Evolutionary conservation across 1,140 invertebrate genomes (phyloP), one percentile per base, ranked within the genome.

Genomic region (Myzus persicae): DNA sequence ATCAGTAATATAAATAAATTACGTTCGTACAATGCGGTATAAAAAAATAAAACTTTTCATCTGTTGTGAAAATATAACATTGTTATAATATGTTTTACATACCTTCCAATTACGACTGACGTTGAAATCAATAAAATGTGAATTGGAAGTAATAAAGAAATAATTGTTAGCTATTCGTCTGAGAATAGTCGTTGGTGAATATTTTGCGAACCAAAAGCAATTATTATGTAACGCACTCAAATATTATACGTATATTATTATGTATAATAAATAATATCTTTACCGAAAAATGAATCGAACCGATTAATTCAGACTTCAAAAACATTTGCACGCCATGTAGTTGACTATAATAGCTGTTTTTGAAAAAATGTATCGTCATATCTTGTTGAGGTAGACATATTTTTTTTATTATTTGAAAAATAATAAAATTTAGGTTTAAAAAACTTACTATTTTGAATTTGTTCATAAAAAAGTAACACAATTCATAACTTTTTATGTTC

Each of bases 91-190:
- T 82, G 2, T 82, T 38, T 38, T 82, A 82, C 40, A 85, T 85
- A 24, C 82, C 11, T 44, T 40, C 11, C 38, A 42, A 85, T 85
- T 42, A 85, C 82, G 40, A 42, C 26, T 85, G 82, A 85, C 40
- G 40, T 85, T 14, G 4, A 85, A 85, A 85, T 85, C 82, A 44
- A 85, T 85, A 84, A 84, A 84, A 84, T 42, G 38, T 42, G 20
- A 84, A 24, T 31, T 31, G 38, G 24, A 85, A 85, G 44, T 40
- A 11, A 85, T 42, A 85, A 85, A 85, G 40, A 42, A 85, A 85
- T 85, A 85, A 85, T 85, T 42, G 11, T 42, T 85, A 84, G 42
- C 82, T 84, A 84, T 84, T 84, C 82, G 40, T 42, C 26, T 84
- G 38, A 84, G 38, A 84, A 42, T 42, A 84, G 54, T 59, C 9